A percentile compares a stretch with the other conserved stretches of the same genome.
These are phyloP conservation scores for Zeus faber DNA, from an alignment of 2,113 vertebrate species.

Conservation along the genomic window DNA sequence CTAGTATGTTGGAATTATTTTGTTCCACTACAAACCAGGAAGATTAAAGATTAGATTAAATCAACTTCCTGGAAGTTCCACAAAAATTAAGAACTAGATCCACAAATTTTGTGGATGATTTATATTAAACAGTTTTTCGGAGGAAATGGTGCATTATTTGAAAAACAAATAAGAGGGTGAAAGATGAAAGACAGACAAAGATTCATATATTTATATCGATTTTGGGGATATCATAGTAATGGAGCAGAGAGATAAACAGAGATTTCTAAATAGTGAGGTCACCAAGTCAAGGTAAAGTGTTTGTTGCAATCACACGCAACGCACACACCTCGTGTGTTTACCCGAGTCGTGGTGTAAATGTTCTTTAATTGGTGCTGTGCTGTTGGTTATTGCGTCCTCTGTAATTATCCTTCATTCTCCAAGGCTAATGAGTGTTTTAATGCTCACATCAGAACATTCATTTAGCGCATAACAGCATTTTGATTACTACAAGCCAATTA, in stretches of 20 bases:
- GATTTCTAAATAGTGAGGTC: neutral
- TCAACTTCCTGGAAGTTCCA: too few species aligned
- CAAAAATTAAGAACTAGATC: too few species aligned
- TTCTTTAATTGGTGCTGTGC: conserved; percentile 56
- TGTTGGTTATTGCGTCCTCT: conserved; percentile 65
- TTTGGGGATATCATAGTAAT: too few species aligned
- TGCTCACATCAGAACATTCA: conserved; percentile 74
- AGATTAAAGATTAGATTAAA: too few species aligned
- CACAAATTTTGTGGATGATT: too few species aligned
- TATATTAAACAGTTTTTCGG: too few species aligned
- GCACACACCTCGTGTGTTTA: conserved; percentile 48
- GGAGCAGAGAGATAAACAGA: neutral
- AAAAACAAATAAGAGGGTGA: too few species aligned
- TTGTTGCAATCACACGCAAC: conserved; percentile 17
- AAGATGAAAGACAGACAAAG: too few species aligned
- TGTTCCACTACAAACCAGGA: too few species aligned
- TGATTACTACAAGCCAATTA: conserved; percentile 77
- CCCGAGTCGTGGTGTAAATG: conserved; percentile 49
- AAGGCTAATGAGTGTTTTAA: conserved; percentile 75
- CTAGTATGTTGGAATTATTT: too few species aligned
- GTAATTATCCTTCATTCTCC: conserved; percentile 71
- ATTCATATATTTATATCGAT: too few species aligned
- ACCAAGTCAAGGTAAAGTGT: conserved; percentile 5
- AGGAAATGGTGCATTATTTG: too few species aligned
- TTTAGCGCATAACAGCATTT: conserved; percentile 76